These are phyloP conservation scores for Zeugodacus cucurbitae DNA, from an alignment of 1,140 invertebrate species.

Conservation along the genomic window DNA sequence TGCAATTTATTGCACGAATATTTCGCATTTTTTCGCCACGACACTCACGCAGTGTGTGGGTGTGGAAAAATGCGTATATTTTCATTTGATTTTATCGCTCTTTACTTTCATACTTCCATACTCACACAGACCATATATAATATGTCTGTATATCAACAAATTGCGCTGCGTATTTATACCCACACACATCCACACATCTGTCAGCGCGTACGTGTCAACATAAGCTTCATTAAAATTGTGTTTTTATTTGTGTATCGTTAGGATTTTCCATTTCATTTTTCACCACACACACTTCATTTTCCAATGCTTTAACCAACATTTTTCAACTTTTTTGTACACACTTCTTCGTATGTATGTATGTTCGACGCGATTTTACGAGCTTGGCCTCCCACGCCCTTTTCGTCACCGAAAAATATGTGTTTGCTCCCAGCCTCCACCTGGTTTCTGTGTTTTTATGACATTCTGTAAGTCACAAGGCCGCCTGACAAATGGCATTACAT, in stretches of 20 bases:
- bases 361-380: not conserved
- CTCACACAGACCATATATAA: not conserved
- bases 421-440: not conserved
- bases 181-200: not conserved
- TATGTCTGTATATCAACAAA: not conserved
- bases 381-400: not conserved
- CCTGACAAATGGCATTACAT: constrained; percentile 9
- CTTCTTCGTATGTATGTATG: not conserved
- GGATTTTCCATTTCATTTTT: constrained; percentile 4
- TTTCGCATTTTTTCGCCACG: not conserved
- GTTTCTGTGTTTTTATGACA: not conserved
- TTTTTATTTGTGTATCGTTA: constrained; percentile 13
- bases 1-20: not conserved
- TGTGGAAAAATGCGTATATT: too few relatives aligned
- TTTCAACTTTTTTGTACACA: not conserved
- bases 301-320: not conserved
- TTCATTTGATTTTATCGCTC: not conserved
- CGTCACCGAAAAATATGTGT: not conserved
- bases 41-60: not conserved
- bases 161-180: not conserved
- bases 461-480: constrained; percentile 25
- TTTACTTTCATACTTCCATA: not conserved
- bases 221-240: constrained; percentile 28
- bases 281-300: constrained; percentile 3
- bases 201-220: not conserved